These are phyloP conservation scores for Coecobrya sp. DNA, from an alignment of 2,888 invertebrate species.

Conservation along the genomic window DNA sequence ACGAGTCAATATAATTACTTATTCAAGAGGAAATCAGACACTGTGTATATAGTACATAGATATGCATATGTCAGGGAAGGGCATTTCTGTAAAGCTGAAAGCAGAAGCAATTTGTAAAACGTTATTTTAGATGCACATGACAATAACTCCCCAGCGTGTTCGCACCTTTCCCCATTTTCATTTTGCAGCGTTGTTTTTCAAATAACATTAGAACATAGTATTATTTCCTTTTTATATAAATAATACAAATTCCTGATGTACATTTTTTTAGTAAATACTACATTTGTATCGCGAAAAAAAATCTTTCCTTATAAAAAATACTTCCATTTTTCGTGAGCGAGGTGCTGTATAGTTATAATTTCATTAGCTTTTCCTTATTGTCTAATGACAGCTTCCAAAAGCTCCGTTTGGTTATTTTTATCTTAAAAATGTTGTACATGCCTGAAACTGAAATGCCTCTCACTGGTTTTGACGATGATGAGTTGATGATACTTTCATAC, in stretches of 20 bases:
- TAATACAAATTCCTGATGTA: background rate
- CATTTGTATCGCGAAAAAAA: too few species aligned
- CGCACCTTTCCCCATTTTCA: background rate
- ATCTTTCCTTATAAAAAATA: too few species aligned
- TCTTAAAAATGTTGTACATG: background rate
- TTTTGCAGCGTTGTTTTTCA: background rate
- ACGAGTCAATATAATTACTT: background rate
- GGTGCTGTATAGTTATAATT: background rate
- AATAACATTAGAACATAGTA: background rate
- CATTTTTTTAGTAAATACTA: too few species aligned
- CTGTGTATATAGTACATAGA: background rate
- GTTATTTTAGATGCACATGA: background rate
- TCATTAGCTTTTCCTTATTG: background rate
- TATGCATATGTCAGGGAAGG: background rate
- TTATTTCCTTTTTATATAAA: background rate
- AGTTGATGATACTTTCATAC: background rate
- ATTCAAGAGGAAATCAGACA: conserved; percentile 3
- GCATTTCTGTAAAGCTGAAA: background rate
- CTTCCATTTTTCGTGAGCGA: too few species aligned
- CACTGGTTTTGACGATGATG: background rate
- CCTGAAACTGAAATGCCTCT: background rate
- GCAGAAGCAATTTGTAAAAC: background rate
- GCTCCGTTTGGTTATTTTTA: background rate
- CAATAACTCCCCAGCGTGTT: background rate
- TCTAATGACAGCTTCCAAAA: too few species aligned